Base-by-base conservation (phyloP, 2,888 invertebrate species). In the Dynastes maya region DNA sequence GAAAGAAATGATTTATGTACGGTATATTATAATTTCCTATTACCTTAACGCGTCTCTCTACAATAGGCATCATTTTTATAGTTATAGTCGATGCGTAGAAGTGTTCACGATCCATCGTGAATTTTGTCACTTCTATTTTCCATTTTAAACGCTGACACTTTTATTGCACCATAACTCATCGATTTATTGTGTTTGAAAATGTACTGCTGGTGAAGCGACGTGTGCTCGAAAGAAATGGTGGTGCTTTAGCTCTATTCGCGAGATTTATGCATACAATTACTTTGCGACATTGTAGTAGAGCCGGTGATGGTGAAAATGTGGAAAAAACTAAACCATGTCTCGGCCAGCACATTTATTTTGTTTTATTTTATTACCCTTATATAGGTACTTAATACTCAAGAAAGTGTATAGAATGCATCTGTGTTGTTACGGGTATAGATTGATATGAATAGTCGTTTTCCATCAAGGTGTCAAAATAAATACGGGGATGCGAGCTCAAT, bases 401-500 rank as follows among this genome's bases (percentile, higher is more conserved):
- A 45, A 45, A 45, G 11, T 45, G 45, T 5, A 5, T 45, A 11
- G 45, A 45, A 8, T 45, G 8, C 2, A 45, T 45, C 55, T 8
- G 16, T 9, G 22, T 22, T 22, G 55, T 22, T 40, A 22, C 22
- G 58, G 74, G 40, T 61, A 71, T 32, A 37, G n/a, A 71, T 58
- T 40, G 55, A 61, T 61, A 27, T 11, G 16, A 61, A 58, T 45
- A 58, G 11, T 29, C 71, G 71, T 71, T 71, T 27, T 71, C 32
- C 29, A 71, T 58, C 55, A 71, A 71, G 61, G 61, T 45, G 74
- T 74, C 74, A 74, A 67, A 76, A 67, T 67, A 76, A 76, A 67
- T 76, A 53, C 55, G 37, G 76, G 76, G 76, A 61, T 76, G 76
- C 29, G 76, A 51, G 55, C 32, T 67, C 76, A 67, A 76, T 76